These are phyloP conservation scores for Gasterosteus aculeatus DNA, from an alignment of 2,113 vertebrate species.

Conservation along the genomic window DNA sequence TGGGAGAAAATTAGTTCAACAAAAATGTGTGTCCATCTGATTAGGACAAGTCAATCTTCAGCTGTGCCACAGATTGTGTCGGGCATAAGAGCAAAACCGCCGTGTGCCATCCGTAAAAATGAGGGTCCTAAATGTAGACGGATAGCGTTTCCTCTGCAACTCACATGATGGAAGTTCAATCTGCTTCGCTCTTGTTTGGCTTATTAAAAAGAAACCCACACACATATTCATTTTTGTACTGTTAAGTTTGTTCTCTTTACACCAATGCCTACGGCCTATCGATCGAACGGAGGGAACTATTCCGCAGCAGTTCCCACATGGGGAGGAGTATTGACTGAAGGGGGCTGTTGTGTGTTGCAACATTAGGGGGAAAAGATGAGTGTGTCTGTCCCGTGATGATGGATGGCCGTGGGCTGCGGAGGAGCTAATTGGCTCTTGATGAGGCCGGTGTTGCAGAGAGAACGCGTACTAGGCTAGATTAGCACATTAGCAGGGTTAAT, in stretches of 20 bases:
- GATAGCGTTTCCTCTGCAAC: background rate
- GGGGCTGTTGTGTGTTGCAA: slow-evolving; percentile 61
- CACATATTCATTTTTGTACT: slow-evolving; percentile 23
- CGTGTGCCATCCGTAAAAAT: background rate
- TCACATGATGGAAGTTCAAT: background rate
- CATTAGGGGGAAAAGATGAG: slow-evolving; percentile 76
- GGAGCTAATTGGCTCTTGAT: slow-evolving; percentile 80
- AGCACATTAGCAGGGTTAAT: slow-evolving; percentile 78
- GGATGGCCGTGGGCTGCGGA: slow-evolving; percentile 71
- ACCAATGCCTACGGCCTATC: slow-evolving; percentile 37
- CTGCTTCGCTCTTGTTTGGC: background rate
- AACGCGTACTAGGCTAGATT: slow-evolving; percentile 71
- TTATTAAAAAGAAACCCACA: slow-evolving; percentile 2
- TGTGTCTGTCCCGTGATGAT: slow-evolving; percentile 76
- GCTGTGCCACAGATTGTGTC: background rate
- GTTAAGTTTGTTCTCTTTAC: slow-evolving; percentile 30
- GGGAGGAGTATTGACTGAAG: slow-evolving; percentile 65
- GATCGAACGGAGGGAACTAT: slow-evolving; percentile 50
- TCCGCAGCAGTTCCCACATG: slow-evolving; percentile 61
- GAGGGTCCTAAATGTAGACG: background rate
- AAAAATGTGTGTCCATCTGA: background rate
- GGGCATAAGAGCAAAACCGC: too few species aligned
- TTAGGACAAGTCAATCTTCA: background rate
- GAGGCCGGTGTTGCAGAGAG: slow-evolving; percentile 76
- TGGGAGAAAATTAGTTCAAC: background rate